These are phyloP conservation scores for Piaya cayana DNA, from an alignment of 2,113 vertebrate genomes.

Conservation along the genomic window DNA sequence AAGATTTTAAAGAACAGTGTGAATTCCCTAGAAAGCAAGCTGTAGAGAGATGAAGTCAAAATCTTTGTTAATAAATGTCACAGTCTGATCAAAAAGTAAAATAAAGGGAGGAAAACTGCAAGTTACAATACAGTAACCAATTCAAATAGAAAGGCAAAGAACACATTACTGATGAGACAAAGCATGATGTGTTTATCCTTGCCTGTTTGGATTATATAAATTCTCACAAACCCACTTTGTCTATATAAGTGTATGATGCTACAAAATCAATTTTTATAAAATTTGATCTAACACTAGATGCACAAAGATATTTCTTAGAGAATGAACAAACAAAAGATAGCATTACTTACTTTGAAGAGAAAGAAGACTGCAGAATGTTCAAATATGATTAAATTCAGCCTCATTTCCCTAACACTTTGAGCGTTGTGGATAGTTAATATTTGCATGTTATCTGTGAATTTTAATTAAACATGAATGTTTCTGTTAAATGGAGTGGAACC, in stretches of 20 bases:
- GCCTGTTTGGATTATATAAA: neutral
- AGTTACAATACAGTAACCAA: neutral
- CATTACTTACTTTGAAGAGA: neutral
- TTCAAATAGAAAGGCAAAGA: neutral
- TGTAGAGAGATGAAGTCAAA: neutral
- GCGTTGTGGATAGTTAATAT: neutral
- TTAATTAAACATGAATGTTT: neutral
- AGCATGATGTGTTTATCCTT: neutral
- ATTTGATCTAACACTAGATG: neutral
- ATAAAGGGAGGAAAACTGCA: neutral
- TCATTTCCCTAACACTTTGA: neutral
- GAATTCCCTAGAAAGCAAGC: slow-evolving; percentile 8
- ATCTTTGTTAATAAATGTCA: neutral
- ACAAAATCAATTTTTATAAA: neutral
- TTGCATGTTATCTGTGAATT: neutral
- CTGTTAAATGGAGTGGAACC: neutral
- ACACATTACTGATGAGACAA: neutral
- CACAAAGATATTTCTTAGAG: neutral
- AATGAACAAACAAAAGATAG: neutral
- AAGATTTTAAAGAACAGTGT: neutral
- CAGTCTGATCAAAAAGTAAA: neutral
- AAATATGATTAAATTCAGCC: neutral
- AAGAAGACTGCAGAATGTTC: neutral
- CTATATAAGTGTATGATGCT: neutral
- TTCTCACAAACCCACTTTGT: neutral